Percentiles rank a stretch among this genome's conserved stretches.
Evolutionary conservation across 2,888 invertebrate genomes (phyloP).

Genomic region (Lottia scabra): DNA sequence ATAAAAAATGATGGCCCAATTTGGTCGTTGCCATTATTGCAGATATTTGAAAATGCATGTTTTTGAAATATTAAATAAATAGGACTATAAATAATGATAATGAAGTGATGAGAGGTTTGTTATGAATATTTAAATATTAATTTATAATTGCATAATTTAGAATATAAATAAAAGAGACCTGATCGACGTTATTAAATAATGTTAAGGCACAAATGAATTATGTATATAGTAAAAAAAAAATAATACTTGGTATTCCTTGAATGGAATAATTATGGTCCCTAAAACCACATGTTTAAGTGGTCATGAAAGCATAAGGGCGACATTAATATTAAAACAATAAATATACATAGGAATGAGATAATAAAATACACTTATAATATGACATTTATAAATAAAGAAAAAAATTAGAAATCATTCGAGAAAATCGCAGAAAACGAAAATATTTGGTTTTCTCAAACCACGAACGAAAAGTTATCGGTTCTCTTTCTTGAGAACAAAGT

Average conservation of each 20-base stretch:
- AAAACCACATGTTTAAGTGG: not conserved
- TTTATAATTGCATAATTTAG: not conserved
- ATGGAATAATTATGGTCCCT: constrained; percentile 1
- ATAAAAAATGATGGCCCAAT: not conserved
- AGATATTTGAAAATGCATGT: not conserved
- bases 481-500: too few relatives aligned
- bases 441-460: too few relatives aligned
- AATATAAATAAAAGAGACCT: not conserved
- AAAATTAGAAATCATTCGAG: not conserved
- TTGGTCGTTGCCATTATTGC: not conserved
- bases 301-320: not conserved
- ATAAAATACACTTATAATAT: not conserved
- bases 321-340: not conserved
- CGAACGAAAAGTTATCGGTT: too few relatives aligned
- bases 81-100: not conserved
- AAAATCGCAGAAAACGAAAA: too few relatives aligned
- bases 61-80: not conserved
- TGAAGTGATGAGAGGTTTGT: not conserved
- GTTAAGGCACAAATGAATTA: constrained; percentile 7
- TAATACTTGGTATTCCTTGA: not conserved
- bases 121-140: not conserved
- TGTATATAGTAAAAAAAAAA: not conserved
- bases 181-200: not conserved
- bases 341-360: not conserved
- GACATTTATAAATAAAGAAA: not conserved